A percentile compares a stretch with the other conserved stretches of the same genome.
These are phyloP conservation scores for Dromiciops gliroides DNA, from an alignment of 2,113 vertebrate species.

Conservation along the genomic window DNA sequence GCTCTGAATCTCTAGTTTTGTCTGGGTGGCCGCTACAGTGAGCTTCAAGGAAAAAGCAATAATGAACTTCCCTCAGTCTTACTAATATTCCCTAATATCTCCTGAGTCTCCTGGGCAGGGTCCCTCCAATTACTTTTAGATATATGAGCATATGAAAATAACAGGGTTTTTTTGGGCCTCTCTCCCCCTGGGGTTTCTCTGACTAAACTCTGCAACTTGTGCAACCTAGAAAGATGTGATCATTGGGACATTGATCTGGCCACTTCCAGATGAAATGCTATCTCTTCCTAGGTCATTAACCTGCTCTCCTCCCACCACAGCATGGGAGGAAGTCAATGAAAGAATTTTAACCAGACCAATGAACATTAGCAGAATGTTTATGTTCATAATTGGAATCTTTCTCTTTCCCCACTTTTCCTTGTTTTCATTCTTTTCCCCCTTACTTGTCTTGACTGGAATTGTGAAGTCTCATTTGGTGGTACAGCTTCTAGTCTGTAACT, in stretches of 20 bases:
- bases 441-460: background rate
- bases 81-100: background rate
- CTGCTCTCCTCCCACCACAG: background rate
- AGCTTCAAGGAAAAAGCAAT: background rate
- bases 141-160: background rate
- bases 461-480: conserved; percentile 16
- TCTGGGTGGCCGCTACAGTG: background rate
- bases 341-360: background rate
- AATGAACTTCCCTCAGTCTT: background rate
- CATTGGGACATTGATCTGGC: background rate
- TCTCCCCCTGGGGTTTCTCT: background rate
- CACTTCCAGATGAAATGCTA: conserved; percentile 17
- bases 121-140: background rate
- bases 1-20: background rate
- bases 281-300: background rate
- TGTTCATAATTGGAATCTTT: background rate
- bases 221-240: background rate
- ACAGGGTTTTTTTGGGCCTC: background rate
- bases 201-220: background rate
- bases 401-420: background rate
- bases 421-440: background rate
- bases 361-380: background rate
- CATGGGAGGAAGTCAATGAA: background rate
- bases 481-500: conserved; percentile 31
- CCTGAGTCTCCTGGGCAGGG: background rate